Conservation (phyloP, 2,888 invertebrate genomes). For the Pyrrhosoma nymphula region DNA sequence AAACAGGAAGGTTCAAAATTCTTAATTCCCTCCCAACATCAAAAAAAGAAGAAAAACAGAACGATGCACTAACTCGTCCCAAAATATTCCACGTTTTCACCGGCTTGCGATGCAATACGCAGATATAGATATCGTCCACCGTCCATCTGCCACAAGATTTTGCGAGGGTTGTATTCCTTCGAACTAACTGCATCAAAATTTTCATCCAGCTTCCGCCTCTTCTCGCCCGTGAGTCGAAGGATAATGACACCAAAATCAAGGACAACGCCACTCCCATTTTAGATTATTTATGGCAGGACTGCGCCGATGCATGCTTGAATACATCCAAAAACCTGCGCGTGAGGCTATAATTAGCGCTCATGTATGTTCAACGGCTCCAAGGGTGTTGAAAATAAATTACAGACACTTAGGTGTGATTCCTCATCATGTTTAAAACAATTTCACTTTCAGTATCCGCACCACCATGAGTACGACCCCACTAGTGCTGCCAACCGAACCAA, state of each 20-base stretch:
- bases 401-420: neutral
- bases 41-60: too few species aligned
- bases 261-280: constrained; percentile 25
- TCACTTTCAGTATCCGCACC: neutral
- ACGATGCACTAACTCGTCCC: too few species aligned
- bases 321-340: neutral
- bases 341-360: neutral
- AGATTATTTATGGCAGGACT: neutral
- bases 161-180: neutral
- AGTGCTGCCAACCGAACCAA: neutral
- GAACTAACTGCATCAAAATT: neutral
- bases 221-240: neutral
- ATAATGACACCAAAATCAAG: constrained; percentile 3
- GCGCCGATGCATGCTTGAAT: neutral
- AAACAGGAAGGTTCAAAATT: too few species aligned
- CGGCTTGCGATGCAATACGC: too few species aligned
- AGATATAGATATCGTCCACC: too few species aligned
- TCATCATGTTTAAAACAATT: neutral
- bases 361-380: neutral
- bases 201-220: neutral
- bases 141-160: too few species aligned
- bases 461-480: neutral
- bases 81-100: too few species aligned
- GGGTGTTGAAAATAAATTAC: neutral
- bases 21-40: too few species aligned